phyloP scores from a whole-genome alignment of 2,797 vertebrate genomes.

The Pseudochirops cupreus region DNA sequence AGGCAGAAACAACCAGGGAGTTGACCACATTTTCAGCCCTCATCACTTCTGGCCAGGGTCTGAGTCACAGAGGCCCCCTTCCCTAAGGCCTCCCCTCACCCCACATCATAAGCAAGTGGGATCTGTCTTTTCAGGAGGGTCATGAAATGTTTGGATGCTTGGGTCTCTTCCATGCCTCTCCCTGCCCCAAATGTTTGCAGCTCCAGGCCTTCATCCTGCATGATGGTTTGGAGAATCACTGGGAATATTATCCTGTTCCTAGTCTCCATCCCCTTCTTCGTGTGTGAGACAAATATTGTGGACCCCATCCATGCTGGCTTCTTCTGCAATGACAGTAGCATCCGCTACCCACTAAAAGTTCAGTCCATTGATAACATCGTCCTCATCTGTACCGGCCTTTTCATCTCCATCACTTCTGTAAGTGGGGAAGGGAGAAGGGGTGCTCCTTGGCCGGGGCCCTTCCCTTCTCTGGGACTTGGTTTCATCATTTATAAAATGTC shows the following conservation, averaged over 20 bases:
- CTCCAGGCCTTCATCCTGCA: background rate
- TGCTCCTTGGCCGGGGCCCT: background rate
- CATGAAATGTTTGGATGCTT: background rate
- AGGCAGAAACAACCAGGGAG: background rate
- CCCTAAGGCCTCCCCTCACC: background rate
- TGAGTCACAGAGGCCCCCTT: background rate
- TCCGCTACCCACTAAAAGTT: constrained; percentile 85
- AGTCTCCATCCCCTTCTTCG: constrained; percentile 90
- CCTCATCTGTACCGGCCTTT: constrained; percentile 87
- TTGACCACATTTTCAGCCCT: background rate
- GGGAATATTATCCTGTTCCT: constrained; percentile 38
- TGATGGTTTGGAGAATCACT: background rate
- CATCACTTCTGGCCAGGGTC: background rate
- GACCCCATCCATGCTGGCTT: constrained; percentile 86
- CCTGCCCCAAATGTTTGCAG: background rate
- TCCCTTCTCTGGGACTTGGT: background rate
- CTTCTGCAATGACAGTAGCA: constrained; percentile 89
- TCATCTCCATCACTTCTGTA: constrained; percentile 87
- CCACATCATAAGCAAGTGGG: background rate
- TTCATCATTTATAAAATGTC: background rate
- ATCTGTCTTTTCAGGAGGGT: background rate
- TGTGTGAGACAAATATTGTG: constrained; percentile 87
- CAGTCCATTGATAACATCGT: constrained; percentile 86
- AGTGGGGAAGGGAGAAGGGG: constrained; percentile 57
- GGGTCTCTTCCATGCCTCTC: background rate